phyloP scores from a whole-genome alignment of 2,113 vertebrate species.

The Ascaphus truei region DNA sequence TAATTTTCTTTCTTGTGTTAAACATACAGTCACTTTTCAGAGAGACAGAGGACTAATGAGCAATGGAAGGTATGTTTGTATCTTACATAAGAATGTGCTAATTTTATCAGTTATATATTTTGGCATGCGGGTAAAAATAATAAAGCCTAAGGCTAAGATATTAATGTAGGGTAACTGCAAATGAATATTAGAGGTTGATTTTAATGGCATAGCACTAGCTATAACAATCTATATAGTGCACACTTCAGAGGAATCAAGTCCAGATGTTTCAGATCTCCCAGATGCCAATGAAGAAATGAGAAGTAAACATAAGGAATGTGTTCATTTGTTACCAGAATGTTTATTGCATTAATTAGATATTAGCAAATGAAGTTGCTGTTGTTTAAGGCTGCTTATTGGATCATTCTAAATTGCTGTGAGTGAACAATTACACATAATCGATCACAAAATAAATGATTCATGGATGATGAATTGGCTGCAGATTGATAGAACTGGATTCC shows the following conservation, averaged over 20 bases:
- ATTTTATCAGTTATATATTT: slow-evolving; percentile 39
- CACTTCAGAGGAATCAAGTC: slow-evolving; percentile 65
- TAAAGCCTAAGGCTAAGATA: slow-evolving; percentile 31
- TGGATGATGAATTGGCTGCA: slow-evolving; percentile 93
- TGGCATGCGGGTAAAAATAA: slow-evolving; percentile 29
- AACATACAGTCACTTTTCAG: slow-evolving; percentile 88
- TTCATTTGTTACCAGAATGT: slow-evolving; percentile 87
- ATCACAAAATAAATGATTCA: slow-evolving; percentile 98
- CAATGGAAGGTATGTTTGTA: slow-evolving; percentile 88
- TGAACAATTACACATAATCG: slow-evolving; percentile 95
- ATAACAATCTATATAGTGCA: slow-evolving; percentile 64
- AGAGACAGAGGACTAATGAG: slow-evolving; percentile 97
- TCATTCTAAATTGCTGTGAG: slow-evolving; percentile 88
- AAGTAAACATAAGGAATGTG: slow-evolving; percentile 74
- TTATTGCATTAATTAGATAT: slow-evolving; percentile 98
- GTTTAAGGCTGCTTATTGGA: slow-evolving; percentile 88
- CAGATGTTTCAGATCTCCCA: slow-evolving; percentile 86
- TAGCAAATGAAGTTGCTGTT: slow-evolving; percentile 90
- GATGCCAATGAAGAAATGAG: slow-evolving; percentile 68
- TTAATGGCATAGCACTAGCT: slow-evolving; percentile 53
- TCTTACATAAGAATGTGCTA: slow-evolving; percentile 25
- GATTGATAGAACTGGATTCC: slow-evolving; percentile 83
- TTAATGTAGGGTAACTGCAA: slow-evolving; percentile 40
- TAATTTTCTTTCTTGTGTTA: slow-evolving; percentile 37
- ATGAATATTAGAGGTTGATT: slow-evolving; percentile 49